Conservation (phyloP, 1,140 invertebrate species). For the Belonocnema kinseyi region DNA sequence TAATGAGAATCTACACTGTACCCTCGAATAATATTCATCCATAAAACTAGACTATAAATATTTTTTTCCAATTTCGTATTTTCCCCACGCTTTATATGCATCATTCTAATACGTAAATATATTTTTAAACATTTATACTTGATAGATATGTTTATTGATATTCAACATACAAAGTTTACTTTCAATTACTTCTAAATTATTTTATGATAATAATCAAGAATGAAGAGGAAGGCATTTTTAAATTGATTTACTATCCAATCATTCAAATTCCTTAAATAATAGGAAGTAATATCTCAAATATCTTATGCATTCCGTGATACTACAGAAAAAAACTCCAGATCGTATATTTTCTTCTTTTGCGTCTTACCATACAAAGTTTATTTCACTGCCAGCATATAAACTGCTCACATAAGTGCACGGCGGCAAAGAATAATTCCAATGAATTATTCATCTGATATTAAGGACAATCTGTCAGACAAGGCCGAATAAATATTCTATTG, state of each 20-base stretch:
- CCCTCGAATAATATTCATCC: neutral
- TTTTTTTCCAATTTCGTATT: too few relatives aligned
- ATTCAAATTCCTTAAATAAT: neutral
- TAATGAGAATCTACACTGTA: neutral
- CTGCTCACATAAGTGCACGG: neutral
- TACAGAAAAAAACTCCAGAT: neutral
- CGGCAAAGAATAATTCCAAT: conserved; percentile 21
- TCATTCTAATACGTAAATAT: too few relatives aligned
- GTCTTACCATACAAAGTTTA: conserved; percentile 8
- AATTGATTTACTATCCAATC: neutral
- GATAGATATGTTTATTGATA: too few relatives aligned
- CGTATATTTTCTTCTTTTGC: conserved; percentile 10
- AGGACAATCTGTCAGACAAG: neutral
- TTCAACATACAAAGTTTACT: too few relatives aligned
- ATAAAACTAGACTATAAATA: too few relatives aligned
- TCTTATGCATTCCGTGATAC: conserved; percentile 8
- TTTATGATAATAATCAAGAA: too few relatives aligned
- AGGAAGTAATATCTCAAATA: conserved; percentile 7
- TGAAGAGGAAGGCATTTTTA: neutral
- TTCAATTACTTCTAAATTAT: too few relatives aligned
- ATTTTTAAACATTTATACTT: too few relatives aligned
- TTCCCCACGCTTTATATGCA: too few relatives aligned
- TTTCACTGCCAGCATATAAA: neutral
- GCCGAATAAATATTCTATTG: neutral
- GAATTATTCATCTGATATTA: conserved; percentile 13